A percentile compares a stretch with the other conserved stretches of the same genome.
phyloP scores from a whole-genome alignment of 2,888 invertebrate genomes.

The Eupelmus urozonus region DNA sequence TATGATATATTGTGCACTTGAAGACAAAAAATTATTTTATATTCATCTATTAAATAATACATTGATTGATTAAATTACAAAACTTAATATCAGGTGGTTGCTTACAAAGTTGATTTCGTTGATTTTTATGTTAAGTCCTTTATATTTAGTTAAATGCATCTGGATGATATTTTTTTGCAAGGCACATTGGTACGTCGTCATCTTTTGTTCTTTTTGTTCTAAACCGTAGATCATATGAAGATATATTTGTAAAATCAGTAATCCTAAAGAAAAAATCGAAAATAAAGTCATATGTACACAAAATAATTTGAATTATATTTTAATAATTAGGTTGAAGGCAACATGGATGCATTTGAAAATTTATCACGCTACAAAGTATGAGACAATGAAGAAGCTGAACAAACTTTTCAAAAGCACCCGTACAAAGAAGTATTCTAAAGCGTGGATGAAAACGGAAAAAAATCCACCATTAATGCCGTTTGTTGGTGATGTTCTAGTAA shows the following conservation, averaged over 20 bases:
- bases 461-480: constrained; percentile 78
- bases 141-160: constrained; percentile 6
- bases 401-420: constrained; percentile 77
- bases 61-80: no score
- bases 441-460: constrained; percentile 75
- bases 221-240: neutral
- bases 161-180: constrained; percentile 1
- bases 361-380: constrained; percentile 79
- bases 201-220: neutral
- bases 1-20: no score
- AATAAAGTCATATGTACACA: neutral
- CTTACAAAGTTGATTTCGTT: no score
- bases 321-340: constrained; percentile 70
- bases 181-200: constrained; percentile 9
- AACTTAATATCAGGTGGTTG: no score
- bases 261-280: constrained; percentile 24
- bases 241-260: neutral
- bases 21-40: no score
- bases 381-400: constrained; percentile 78
- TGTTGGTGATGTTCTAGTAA: constrained; percentile 77
- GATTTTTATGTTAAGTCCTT: no score
- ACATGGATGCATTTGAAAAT: constrained; percentile 79
- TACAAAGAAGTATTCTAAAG: constrained; percentile 74
- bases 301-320: neutral
- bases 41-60: no score